phyloP scores from a whole-genome alignment of 2,113 vertebrate species.

The Pristiophorus japonicus region DNA sequence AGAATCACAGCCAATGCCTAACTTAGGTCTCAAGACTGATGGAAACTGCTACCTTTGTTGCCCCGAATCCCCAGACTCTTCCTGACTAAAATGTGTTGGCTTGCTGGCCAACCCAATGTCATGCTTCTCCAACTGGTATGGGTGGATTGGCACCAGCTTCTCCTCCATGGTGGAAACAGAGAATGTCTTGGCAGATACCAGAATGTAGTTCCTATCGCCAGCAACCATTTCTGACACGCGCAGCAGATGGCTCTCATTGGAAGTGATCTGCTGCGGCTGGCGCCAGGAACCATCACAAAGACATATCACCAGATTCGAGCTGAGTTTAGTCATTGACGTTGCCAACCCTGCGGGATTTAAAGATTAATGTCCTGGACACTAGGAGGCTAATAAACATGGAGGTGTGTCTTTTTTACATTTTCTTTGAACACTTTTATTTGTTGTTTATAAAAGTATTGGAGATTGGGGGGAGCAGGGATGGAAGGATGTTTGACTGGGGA shows the following conservation, averaged over 20 bases:
- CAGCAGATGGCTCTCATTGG: conserved; percentile 32
- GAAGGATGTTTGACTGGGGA: not conserved
- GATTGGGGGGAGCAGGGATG: not conserved
- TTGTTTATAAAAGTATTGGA: not conserved
- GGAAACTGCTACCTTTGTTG: not conserved
- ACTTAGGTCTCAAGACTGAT: conserved; percentile 8
- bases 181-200: conserved; percentile 29
- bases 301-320: conserved; percentile 2
- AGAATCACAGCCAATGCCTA: conserved; percentile 5
- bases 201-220: conserved; percentile 19
- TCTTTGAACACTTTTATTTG: not conserved
- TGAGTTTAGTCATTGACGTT: conserved; percentile 9
- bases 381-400: not conserved
- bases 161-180: conserved; percentile 9
- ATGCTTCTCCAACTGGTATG: not conserved
- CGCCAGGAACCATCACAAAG: not conserved
- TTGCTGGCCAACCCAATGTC: conserved; percentile 11
- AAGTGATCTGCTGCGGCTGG: not conserved
- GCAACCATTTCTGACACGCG: conserved; percentile 26
- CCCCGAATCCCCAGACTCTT: not conserved
- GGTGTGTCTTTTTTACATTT: not conserved
- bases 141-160: conserved; percentile 18
- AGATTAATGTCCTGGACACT: conserved; percentile 9
- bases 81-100: not conserved
- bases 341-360: conserved; percentile 17